Evolutionary conservation across 1,140 invertebrate species (phyloP).

Genomic region (Drosophila oshimai): DNA sequence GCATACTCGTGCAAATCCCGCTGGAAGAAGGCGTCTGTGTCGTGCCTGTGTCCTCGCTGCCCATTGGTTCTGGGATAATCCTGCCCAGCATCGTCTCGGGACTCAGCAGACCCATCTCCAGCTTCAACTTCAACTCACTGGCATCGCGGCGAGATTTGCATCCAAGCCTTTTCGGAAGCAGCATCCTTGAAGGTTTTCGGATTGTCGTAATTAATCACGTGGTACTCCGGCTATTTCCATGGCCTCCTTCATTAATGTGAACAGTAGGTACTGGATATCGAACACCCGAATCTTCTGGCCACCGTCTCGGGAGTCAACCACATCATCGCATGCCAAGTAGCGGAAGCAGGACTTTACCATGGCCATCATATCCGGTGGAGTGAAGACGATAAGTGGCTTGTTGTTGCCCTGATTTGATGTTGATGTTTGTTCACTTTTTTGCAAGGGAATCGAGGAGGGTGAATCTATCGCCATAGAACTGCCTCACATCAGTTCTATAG

Average conservation of each 20-base stretch:
- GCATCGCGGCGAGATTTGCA: too few relatives aligned
- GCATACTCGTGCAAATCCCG: slow-evolving; percentile 62
- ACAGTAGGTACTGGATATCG: slow-evolving; percentile 65
- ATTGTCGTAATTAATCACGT: slow-evolving; percentile 1
- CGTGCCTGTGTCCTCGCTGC: slow-evolving; percentile 24
- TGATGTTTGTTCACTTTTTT: too few relatives aligned
- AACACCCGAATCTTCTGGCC: slow-evolving; percentile 34
- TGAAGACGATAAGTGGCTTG: slow-evolving; percentile 52
- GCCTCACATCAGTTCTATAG: too few relatives aligned
- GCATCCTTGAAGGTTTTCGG: too few relatives aligned
- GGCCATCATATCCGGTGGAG: slow-evolving; percentile 32
- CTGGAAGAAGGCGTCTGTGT: slow-evolving; percentile 47
- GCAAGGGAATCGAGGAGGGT: too few relatives aligned
- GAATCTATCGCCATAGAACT: too few relatives aligned
- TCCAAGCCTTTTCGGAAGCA: too few relatives aligned
- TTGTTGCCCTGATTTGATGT: slow-evolving; percentile 16
- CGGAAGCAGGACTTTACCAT: slow-evolving; percentile 61
- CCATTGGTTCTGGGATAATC: too few relatives aligned
- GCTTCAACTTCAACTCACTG: too few relatives aligned
- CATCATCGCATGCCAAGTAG: slow-evolving; percentile 38
- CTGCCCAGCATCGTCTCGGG: too few relatives aligned
- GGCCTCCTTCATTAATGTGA: slow-evolving; percentile 52
- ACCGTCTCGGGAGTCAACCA: not conserved
- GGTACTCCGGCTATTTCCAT: slow-evolving; percentile 27
- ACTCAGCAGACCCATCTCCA: too few relatives aligned